Evolutionary conservation across 2,113 vertebrate genomes (phyloP).

Genomic region (Seriola aureovittata): DNA sequence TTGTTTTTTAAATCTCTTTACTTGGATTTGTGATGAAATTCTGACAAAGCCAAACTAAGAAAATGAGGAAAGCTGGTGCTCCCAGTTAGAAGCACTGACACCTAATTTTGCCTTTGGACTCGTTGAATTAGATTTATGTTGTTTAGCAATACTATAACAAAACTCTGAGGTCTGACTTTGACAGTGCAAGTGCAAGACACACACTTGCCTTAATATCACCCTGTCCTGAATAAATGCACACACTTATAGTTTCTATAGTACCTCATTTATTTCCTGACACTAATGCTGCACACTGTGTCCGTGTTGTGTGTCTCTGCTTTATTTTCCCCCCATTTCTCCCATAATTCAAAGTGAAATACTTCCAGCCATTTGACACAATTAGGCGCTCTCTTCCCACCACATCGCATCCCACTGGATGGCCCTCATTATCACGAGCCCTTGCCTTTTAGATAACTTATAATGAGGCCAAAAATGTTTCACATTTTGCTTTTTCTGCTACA

Average conservation of each 20-base stretch:
- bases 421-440: conserved; percentile 82
- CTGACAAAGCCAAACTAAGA: not conserved
- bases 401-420: conserved; percentile 79
- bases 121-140: conserved; percentile 23
- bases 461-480: conserved; percentile 83
- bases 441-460: conserved; percentile 85
- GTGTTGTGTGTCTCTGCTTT: conserved; percentile 59
- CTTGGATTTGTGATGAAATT: conserved; percentile 10
- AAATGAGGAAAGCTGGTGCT: not conserved
- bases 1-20: not conserved
- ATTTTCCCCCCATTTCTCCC: conserved; percentile 68
- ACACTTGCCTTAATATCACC: conserved; percentile 10
- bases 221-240: conserved; percentile 32
- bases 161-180: conserved; percentile 48
- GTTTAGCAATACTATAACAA: not conserved
- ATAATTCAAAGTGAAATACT: conserved; percentile 82
- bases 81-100: conserved; percentile 7
- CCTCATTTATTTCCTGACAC: conserved; percentile 73
- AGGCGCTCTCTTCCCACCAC: conserved; percentile 76
- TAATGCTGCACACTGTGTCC: conserved; percentile 55
- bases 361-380: conserved; percentile 84
- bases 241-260: conserved; percentile 47
- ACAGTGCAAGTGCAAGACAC: conserved; percentile 19
- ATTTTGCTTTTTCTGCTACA: conserved; percentile 82
- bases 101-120: not conserved